Base-by-base conservation (phyloP, 2,797 vertebrate species). In the Paguma larvata region DNA sequence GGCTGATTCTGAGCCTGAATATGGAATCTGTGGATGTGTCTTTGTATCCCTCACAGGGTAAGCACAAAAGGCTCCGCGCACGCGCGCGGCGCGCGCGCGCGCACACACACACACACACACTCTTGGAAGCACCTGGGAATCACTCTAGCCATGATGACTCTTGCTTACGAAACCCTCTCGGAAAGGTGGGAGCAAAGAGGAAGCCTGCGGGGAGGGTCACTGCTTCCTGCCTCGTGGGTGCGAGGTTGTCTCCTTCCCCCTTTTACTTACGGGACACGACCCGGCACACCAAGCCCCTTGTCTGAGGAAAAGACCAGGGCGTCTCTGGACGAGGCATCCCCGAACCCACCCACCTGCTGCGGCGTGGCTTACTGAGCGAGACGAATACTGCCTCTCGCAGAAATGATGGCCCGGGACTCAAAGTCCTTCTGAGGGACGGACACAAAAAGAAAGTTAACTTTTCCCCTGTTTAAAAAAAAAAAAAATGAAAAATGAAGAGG, bases 171-270 rank as follows among this genome's bases (percentile, higher is more conserved):
- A 56, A 21, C 67, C 44, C 62, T 63, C 56, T 90, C 16, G 9
- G 21, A 25, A 62, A 59, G 53, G 34, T 0, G 1, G 12, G 3
- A 27, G 44, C 16, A 9, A 4, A 18, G 2, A 34, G 13, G 34
- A 41, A 3, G 38, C 12, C 12, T 4, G 44, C 53, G 27, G 16
- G 53, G 72, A 18, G 16, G 10, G 18, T 19, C 30, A 7, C 5
- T 27, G 12, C 68, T n/a, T 8, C 9, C 56, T 16, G 63, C 19
- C 48, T 19, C 0, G 5, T 2, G 51, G 25, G 67, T 23, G 5
- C n/a, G 10, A 72, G 15, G 23, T 8, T 25, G 3, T 41, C 44
- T 48, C 59, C 72, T 41, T 46, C 72, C 73, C 73, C 16, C 23
- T 51, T 63, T 19, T 3, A 46, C 23, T 19, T n/a, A 53, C 63